These are phyloP conservation scores for Caenorhabditis sp. DNA, from an alignment of 2,888 invertebrate genomes.

Conservation along the genomic window DNA sequence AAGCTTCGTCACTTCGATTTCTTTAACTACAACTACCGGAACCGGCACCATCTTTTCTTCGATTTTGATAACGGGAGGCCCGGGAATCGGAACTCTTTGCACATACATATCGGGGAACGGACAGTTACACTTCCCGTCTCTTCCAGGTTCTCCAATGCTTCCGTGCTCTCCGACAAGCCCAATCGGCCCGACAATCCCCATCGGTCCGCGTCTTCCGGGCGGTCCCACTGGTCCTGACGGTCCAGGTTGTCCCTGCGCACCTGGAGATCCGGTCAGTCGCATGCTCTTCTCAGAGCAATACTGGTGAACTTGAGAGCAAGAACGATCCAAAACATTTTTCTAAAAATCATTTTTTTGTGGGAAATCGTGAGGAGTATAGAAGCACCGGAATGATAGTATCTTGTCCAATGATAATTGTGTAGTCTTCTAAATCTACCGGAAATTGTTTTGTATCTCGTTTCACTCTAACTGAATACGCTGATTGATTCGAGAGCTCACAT, in stretches of 20 bases:
- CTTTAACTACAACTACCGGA: constrained; percentile 78
- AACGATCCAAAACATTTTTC: constrained; percentile 74
- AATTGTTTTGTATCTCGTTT: constrained; percentile 46
- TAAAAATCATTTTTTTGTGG: constrained; percentile 40
- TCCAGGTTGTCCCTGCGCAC: constrained; percentile 57
- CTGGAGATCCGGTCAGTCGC: constrained; percentile 73
- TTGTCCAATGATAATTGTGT: constrained; percentile 76
- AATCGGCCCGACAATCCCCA: constrained; percentile 68
- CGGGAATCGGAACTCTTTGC: constrained; percentile 75
- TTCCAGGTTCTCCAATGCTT: constrained; percentile 69
- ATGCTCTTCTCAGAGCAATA: constrained; percentile 73
- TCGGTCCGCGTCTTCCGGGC: constrained; percentile 69
- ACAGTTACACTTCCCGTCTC: constrained; percentile 74
- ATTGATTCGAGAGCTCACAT: neutral
- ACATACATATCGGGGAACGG: constrained; percentile 77
- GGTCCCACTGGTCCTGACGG: constrained; percentile 68
- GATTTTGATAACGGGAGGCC: constrained; percentile 77
- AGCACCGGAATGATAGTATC: constrained; percentile 77
- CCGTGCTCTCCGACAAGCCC: constrained; percentile 74
- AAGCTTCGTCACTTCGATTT: constrained; percentile 74
- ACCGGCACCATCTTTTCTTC: constrained; percentile 77
- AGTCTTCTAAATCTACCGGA: constrained; percentile 72
- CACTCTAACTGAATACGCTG: neutral
- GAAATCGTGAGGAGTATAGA: neutral
- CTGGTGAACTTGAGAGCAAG: constrained; percentile 75